Base-by-base conservation (phyloP, 2,113 vertebrate genomes). In the Butastur rufipennis region DNA sequence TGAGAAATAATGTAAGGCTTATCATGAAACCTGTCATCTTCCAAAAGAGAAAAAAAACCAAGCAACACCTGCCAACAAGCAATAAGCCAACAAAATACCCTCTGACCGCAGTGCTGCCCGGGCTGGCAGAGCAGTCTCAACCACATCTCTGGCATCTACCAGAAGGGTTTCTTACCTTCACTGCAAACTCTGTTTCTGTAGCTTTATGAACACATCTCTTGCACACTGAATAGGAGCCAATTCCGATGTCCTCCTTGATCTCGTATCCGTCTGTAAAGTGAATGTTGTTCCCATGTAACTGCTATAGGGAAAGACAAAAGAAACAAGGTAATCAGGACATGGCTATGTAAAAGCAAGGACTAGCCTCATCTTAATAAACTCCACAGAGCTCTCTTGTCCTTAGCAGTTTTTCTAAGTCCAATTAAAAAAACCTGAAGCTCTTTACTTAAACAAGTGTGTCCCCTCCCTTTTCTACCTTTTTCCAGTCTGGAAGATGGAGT, bases 191-290 rank as follows among this genome's bases (percentile, higher is more conserved):
- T 1, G 99, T 97, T 42, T 98, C 98, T 4, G 99, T 99, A 23
- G 99, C 97, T 96, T 99, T 99, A 86, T 99, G 99, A 62, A 99
- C 97, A 27, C 99, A 99, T 27, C 99, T 98, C 94, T 98, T 99
- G 97, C 98, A 98, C 86, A 99, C 98, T 0, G 98, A 99, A 55
- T 98, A 99, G 47, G 98, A 98, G 11, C 99, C 98, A 84, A 99
- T 97, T 48, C 98, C 98, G 22, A 99, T 98, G 94, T 99, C 99
- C 92, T 99, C 99, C 94, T 99, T 99, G 93, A 99, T 96, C 95
- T 99, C 99, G 1, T 99, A 99, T 86, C 99, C 98, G 10, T 99
- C 99, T 22, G 97, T 98, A 94, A 99, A 99, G 94, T 98, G 98
- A 96, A 99, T 95, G 79, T 98, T 99, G 97, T 99, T 99, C 55